Evolutionary conservation across 2,113 vertebrate genomes (phyloP).

Genomic region (Dendrocopos noguchii): DNA sequence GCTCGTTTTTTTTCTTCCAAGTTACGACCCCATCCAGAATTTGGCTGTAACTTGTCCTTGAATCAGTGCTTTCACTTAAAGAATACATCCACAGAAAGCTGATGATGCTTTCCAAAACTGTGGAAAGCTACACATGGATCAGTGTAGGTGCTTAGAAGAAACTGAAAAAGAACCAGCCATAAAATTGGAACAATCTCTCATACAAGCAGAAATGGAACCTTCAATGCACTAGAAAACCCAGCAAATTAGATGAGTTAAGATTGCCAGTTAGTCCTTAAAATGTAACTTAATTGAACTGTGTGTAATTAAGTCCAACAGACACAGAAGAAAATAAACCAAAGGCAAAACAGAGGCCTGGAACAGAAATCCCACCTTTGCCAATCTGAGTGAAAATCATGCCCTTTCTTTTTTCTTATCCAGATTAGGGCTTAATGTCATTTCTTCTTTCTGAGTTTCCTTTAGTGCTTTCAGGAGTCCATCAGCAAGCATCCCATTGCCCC

Average conservation of each 20-base stretch:
- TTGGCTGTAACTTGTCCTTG: slow-evolving; percentile 5
- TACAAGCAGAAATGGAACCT: not conserved
- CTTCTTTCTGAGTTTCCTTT: not conserved
- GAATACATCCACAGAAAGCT: not conserved
- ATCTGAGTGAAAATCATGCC: not conserved
- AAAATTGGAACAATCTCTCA: not conserved
- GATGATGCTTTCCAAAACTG: not conserved
- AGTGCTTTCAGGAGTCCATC: not conserved
- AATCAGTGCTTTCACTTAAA: not conserved
- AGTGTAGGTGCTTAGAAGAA: not conserved
- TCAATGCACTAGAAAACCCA: not conserved
- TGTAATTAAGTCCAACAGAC: not conserved
- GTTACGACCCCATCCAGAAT: not conserved
- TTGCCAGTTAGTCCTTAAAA: not conserved
- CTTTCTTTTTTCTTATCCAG: not conserved
- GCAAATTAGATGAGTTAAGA: not conserved
- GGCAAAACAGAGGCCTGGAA: not conserved
- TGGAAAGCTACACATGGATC: not conserved
- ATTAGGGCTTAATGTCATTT: not conserved
- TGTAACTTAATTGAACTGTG: not conserved
- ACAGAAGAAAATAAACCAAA: not conserved
- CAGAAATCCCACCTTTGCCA: not conserved
- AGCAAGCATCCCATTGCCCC: not conserved
- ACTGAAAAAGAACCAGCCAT: not conserved
- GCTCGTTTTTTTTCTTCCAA: not conserved